A percentile compares a stretch with the other conserved stretches of the same genome.
Evolutionary conservation across 2,113 vertebrate species (phyloP).

Genomic region (Lepisosteus oculatus): DNA sequence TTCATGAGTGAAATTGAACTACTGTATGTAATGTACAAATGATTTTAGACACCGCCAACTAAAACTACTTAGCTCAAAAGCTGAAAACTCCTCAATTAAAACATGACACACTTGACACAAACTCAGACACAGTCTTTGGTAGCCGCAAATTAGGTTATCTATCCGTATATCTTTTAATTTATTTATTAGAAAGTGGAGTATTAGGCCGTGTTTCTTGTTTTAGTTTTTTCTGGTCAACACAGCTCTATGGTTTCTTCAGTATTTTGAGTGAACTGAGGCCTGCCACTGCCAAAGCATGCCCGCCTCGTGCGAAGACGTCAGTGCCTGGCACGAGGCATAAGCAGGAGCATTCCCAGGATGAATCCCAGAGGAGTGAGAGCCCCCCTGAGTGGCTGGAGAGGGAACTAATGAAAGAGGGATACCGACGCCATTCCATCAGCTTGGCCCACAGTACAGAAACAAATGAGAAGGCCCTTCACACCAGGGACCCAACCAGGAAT

Average conservation of each 20-base stretch:
- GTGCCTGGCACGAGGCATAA: neutral
- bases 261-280: constrained; percentile 38
- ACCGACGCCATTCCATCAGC: constrained; percentile 41
- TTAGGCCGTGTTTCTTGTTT: too few relatives aligned
- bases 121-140: neutral
- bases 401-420: constrained; percentile 49
- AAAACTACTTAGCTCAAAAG: too few relatives aligned
- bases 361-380: neutral
- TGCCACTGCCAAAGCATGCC: neutral
- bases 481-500: constrained; percentile 15
- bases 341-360: constrained; percentile 2
- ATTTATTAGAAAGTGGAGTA: too few relatives aligned
- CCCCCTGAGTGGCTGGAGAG: constrained; percentile 47
- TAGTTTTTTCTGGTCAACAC: too few relatives aligned
- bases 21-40: too few relatives aligned
- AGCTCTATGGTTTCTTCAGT: constrained; percentile 36
- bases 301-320: constrained; percentile 11
- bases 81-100: too few relatives aligned
- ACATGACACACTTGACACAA: too few relatives aligned
- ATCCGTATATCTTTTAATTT: too few relatives aligned
- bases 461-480: constrained; percentile 13
- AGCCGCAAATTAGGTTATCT: too few relatives aligned
- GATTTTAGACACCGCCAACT: too few relatives aligned
- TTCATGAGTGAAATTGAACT: too few relatives aligned
- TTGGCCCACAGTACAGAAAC: constrained; percentile 32